Percentiles rank a stretch among this genome's conserved stretches.
phyloP scores from a whole-genome alignment of 2,888 invertebrate genomes.

The Bellardia bayeri region DNA sequence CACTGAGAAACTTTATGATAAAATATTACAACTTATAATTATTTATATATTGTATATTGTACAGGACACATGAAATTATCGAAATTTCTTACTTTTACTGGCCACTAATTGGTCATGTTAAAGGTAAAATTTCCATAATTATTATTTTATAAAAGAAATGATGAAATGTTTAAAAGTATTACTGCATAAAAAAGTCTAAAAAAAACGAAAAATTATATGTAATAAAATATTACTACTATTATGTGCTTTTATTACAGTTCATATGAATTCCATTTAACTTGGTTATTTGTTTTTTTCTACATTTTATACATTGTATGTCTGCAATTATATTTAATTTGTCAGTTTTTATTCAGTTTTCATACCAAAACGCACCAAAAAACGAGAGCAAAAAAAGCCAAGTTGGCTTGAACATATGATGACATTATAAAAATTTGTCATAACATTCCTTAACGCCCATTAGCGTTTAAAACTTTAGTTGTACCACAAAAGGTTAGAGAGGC shows the following conservation, averaged over 20 bases:
- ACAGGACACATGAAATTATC: constrained; percentile 37
- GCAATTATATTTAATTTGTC: constrained; percentile 73
- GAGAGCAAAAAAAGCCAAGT: background rate
- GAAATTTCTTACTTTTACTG: constrained; percentile 45
- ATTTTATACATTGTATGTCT: constrained; percentile 20
- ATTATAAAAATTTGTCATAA: constrained; percentile 67
- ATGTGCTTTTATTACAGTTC: constrained; percentile 47
- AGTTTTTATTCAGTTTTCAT: constrained; percentile 70
- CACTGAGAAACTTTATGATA: constrained; percentile 36
- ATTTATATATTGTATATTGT: constrained; percentile 20
- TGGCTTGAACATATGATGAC: constrained; percentile 49
- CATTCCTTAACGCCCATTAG: constrained; percentile 67
- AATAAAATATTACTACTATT: constrained; percentile 41
- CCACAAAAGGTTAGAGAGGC: background rate
- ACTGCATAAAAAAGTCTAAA: background rate
- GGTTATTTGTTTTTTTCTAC: background rate
- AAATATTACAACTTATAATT: constrained; percentile 60
- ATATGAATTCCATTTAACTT: constrained; percentile 25
- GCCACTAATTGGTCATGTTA: constrained; percentile 66
- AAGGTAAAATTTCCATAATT: constrained; percentile 21
- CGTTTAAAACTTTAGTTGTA: constrained; percentile 58
- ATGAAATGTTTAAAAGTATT: background rate
- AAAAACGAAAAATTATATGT: background rate
- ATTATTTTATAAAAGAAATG: constrained; percentile 1
- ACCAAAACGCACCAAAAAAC: constrained; percentile 31